These are phyloP conservation scores for Actinia tenebrosa DNA, from an alignment of 64 coral and sea anemone genomes.

Conservation along the genomic window DNA sequence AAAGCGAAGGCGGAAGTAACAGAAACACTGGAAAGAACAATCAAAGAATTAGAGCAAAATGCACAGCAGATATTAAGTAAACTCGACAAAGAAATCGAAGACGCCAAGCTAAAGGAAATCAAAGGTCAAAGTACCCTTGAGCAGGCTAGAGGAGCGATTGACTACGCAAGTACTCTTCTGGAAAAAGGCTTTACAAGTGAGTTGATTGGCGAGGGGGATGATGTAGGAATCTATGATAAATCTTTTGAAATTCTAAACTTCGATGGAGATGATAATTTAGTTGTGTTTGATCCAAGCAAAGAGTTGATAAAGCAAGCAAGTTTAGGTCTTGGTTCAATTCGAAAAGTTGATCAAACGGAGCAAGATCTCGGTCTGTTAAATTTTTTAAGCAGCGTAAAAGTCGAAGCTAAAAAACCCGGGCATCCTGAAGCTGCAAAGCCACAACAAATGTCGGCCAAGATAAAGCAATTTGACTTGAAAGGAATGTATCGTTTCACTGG, in stretches of 20 bases:
- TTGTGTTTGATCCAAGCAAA: not conserved
- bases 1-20: not conserved
- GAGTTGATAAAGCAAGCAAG: not conserved
- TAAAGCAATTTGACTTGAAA: not conserved
- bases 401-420: not conserved
- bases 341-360: not conserved
- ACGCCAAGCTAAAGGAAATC: not conserved
- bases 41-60: not conserved
- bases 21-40: not conserved
- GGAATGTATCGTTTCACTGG: not conserved
- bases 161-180: not conserved
- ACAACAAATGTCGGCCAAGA: not conserved
- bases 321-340: not conserved
- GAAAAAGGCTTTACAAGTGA: not conserved
- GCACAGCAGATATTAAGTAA: not conserved
- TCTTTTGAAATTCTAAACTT: not conserved
- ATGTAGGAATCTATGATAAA: not conserved
- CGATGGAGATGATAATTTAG: not conserved
- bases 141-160: not conserved
- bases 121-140: not conserved
- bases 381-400: not conserved
- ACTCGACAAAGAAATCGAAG: not conserved
- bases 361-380: not conserved
- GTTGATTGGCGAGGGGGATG: not conserved
- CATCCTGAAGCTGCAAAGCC: not conserved